Conservation (phyloP, 2,797 vertebrate species). For the Thaleichthys pacificus region DNA sequence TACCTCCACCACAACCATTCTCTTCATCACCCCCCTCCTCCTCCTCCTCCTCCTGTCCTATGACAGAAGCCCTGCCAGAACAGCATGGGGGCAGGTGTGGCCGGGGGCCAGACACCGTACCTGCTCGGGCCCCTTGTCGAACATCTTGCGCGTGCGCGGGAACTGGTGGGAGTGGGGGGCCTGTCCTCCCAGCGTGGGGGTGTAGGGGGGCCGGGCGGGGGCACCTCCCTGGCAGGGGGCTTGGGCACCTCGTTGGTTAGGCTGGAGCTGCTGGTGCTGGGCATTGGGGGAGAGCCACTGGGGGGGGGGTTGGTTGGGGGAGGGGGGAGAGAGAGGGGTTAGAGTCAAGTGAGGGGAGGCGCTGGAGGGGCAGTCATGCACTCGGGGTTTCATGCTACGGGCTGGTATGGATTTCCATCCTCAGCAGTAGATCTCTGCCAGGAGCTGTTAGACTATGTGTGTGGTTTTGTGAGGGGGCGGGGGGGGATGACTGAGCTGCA, state of each 20-base stretch:
- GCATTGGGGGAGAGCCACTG: slow-evolving; percentile 91
- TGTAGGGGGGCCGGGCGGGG: slow-evolving; percentile 79
- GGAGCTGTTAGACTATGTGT: not conserved
- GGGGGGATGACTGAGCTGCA: not conserved
- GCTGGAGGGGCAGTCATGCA: slow-evolving; percentile 10
- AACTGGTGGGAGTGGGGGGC: slow-evolving; percentile 97
- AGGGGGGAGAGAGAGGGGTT: not conserved
- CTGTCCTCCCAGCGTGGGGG: slow-evolving; percentile 79
- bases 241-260: slow-evolving; percentile 91
- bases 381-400: too few species aligned
- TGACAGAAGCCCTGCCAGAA: too few species aligned
- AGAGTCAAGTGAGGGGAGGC: slow-evolving; percentile 8
- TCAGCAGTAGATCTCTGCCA: too few species aligned
- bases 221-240: slow-evolving; percentile 79
- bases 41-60: too few species aligned
- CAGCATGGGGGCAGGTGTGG: not conserved
- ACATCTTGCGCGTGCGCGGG: slow-evolving; percentile 95
- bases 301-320: slow-evolving; percentile 10
- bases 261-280: slow-evolving; percentile 95
- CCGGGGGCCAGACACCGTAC: slow-evolving; percentile 58
- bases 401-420: too few species aligned
- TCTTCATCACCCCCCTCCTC: too few species aligned
- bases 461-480: slow-evolving; percentile 4
- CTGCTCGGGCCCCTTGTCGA: slow-evolving; percentile 97
- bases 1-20: too few species aligned